phyloP scores from a whole-genome alignment of 2,113 vertebrate genomes.

The Tupaia chinensis region DNA sequence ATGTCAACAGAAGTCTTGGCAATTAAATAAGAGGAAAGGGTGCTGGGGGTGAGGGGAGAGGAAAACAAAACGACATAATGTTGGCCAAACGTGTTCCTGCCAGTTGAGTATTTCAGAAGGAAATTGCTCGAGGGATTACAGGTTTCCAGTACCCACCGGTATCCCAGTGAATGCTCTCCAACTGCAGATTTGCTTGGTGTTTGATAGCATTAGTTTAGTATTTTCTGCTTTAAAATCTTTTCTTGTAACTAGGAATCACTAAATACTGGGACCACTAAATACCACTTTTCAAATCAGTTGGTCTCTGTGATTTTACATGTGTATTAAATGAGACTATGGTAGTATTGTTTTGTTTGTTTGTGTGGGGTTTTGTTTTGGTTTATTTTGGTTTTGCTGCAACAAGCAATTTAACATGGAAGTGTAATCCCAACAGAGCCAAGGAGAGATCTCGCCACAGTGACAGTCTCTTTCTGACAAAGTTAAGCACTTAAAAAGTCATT shows the following conservation, averaged over 20 bases:
- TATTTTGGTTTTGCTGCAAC: slow-evolving; percentile 45
- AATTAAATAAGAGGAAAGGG: slow-evolving; percentile 81
- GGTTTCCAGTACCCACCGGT: slow-evolving; percentile 78
- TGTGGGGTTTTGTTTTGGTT: neutral
- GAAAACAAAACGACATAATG: slow-evolving; percentile 78
- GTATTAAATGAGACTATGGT: neutral
- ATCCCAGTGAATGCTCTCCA: slow-evolving; percentile 73
- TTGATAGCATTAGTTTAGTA: slow-evolving; percentile 77
- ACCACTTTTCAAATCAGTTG: slow-evolving; percentile 62
- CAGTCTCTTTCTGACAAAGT: neutral
- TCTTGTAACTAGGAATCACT: slow-evolving; percentile 60
- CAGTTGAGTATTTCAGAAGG: slow-evolving; percentile 82
- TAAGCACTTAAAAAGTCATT: neutral
- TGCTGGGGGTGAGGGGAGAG: slow-evolving; percentile 9
- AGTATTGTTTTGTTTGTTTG: neutral
- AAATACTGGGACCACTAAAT: slow-evolving; percentile 43
- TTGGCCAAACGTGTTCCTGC: slow-evolving; percentile 80
- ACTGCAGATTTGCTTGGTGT: slow-evolving; percentile 81
- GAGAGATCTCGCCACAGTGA: neutral
- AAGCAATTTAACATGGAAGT: neutral
- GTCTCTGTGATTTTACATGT: slow-evolving; percentile 34
- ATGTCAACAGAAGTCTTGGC: slow-evolving; percentile 79
- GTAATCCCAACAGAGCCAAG: neutral
- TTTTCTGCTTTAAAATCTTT: slow-evolving; percentile 80
- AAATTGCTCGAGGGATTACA: slow-evolving; percentile 79